These are phyloP conservation scores for Platalea minor DNA, from an alignment of 2,797 vertebrate genomes.

Conservation along the genomic window DNA sequence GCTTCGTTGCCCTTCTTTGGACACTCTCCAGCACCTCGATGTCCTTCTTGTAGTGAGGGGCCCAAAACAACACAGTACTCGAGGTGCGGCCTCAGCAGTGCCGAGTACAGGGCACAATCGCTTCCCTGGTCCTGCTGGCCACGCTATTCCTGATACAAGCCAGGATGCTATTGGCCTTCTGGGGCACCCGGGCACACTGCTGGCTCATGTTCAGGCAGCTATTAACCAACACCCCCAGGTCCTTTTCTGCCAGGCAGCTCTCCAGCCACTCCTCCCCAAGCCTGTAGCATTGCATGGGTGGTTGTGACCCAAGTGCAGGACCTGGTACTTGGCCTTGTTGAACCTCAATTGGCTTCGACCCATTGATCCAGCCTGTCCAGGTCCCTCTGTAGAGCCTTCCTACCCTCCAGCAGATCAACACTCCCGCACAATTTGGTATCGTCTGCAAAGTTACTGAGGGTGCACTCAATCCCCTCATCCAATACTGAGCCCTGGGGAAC, in stretches of 20 bases:
- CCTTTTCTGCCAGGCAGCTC: not conserved
- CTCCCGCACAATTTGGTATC: accelerated
- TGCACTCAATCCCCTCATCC: accelerated
- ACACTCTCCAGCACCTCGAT: too few species aligned
- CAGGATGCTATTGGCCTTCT: not conserved
- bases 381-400: not conserved
- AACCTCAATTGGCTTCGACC: not conserved
- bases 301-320: not conserved
- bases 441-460: not conserved
- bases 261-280: not conserved
- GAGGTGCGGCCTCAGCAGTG: not conserved
- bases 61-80: too few species aligned
- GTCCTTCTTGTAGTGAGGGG: too few species aligned
- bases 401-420: not conserved
- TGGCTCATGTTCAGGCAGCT: not conserved
- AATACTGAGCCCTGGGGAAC: not conserved
- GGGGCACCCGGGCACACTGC: not conserved
- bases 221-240: not conserved
- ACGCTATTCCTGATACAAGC: not conserved
- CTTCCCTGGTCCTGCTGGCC: not conserved
- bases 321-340: accelerated
- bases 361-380: not conserved
- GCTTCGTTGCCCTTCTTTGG: too few species aligned
- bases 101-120: accelerated
- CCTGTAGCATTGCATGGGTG: not conserved